Conservation (phyloP, 2,888 invertebrate genomes). For the Strigamia maritima region DNA sequence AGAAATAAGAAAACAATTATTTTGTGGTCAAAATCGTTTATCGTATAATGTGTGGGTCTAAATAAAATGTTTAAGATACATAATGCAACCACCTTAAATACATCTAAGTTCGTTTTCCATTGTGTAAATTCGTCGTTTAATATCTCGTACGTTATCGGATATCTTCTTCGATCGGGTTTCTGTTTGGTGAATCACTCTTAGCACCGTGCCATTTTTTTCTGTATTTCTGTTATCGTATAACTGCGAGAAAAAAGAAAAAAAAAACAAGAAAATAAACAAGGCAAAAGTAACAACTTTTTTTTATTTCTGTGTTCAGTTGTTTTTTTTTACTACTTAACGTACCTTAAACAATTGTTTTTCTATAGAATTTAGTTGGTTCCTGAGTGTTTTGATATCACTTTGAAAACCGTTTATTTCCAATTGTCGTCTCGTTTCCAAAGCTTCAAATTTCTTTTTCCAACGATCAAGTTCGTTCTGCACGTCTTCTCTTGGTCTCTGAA, state of each 20-base stretch:
- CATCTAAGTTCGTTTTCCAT: not conserved
- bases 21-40: not conserved
- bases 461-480: not conserved
- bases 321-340: not conserved
- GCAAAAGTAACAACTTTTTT: not conserved
- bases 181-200: conserved; percentile 19
- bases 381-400: not conserved
- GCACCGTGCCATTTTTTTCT: not conserved
- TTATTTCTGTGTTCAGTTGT: not conserved
- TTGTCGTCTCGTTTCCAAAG: not conserved
- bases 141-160: not conserved
- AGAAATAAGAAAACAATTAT: not conserved
- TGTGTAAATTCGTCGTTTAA: not conserved
- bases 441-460: not conserved
- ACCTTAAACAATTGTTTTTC: conserved; percentile 28
- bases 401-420: conserved; percentile 7
- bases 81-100: not conserved
- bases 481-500: not conserved
- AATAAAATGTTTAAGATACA: not conserved
- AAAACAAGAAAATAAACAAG: not conserved
- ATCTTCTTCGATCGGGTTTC: not conserved
- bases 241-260: not conserved
- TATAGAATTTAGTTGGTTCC: not conserved
- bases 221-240: not conserved
- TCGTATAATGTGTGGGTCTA: not conserved